Evolutionary conservation across 2,888 invertebrate genomes (phyloP), one percentile per base, ranked within the genome.

Genomic region (Schizaphis graminum): DNA sequence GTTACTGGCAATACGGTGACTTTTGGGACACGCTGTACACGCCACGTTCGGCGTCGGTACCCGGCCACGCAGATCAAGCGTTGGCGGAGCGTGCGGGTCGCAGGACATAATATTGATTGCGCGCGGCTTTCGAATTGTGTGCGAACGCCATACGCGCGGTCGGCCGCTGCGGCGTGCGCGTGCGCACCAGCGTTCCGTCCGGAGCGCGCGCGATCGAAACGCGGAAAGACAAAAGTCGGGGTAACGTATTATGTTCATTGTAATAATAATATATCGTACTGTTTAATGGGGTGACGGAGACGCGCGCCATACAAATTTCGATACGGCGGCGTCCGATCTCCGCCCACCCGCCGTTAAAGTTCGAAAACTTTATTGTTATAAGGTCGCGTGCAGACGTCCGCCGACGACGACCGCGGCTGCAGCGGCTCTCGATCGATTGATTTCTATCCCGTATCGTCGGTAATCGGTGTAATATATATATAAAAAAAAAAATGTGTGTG

Each of bases 351-450:
- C 77, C 77, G 77, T 35, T 35, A 24, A 77, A 77, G 77, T 77
- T 77, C 35, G 77, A 77, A 77, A 77, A 77, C 77, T 77, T 35
- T 35, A 41, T 21, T 77, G 77, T 77, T 77, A 41, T 21, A 8
- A 21, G 77, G 35, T 77, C 77, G 35, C 77, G 77, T 77, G 77
- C 77, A 77, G 77, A 77, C 77, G 77, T 77, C 77, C 77, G 77
- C 8, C 77, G 35, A 77, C 35, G 77, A 8, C 77, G 77, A 77
- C 35, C 35, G 26, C 35, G 77, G 35, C 77, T 77, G 35, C 77
- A 77, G 8, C 77, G 77, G 35, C 8, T 77, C 8, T 35, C 35
- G 77, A 77, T 77, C 77, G 77, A 77, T 77, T 77, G 77, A 77
- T 77, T 77, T 77, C 35, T 77, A 77, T 77, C 77, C 21, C 35